Percentiles rank a stretch among this genome's conserved stretches.
These are phyloP conservation scores for Atherinomorus stipes DNA, from an alignment of 2,113 vertebrate species.

Conservation along the genomic window DNA sequence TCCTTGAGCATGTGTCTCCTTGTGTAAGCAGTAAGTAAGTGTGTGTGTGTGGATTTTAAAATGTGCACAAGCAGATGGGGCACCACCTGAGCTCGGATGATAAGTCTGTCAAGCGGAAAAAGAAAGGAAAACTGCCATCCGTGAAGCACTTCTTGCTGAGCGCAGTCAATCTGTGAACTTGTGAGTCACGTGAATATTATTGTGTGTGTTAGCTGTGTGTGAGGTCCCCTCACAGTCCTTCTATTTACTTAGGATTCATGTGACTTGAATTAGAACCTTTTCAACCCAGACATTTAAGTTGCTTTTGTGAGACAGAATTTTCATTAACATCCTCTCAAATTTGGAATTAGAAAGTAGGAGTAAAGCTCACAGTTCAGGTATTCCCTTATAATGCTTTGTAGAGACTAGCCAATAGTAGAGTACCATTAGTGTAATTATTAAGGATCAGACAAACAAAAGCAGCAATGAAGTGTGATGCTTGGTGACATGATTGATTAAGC, in stretches of 20 bases:
- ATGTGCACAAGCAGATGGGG: conserved; percentile 70
- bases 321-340: conserved; percentile 48
- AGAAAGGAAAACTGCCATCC: conserved; percentile 79
- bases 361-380: conserved; percentile 9
- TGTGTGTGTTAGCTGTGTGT: conserved; percentile 18
- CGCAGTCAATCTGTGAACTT: conserved; percentile 71
- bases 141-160: conserved; percentile 79
- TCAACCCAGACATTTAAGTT: conserved; percentile 6
- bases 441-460: neutral
- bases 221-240: conserved; percentile 24
- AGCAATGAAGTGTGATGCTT: too few relatives aligned
- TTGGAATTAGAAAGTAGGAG: conserved; percentile 8
- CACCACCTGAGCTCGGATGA: conserved; percentile 83
- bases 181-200: conserved; percentile 39
- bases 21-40: conserved; percentile 59
- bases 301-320: conserved; percentile 33
- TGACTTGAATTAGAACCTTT: too few relatives aligned
- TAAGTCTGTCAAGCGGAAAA: conserved; percentile 81
- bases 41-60: conserved; percentile 58
- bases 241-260: conserved; percentile 24
- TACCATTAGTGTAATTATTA: neutral
- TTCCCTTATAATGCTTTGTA: conserved; percentile 1
- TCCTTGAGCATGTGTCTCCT: conserved; percentile 62
- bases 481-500: too few relatives aligned
- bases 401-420: neutral